Conservation (phyloP, 2,888 invertebrate genomes). For the Acrobeloides nanus region DNA sequence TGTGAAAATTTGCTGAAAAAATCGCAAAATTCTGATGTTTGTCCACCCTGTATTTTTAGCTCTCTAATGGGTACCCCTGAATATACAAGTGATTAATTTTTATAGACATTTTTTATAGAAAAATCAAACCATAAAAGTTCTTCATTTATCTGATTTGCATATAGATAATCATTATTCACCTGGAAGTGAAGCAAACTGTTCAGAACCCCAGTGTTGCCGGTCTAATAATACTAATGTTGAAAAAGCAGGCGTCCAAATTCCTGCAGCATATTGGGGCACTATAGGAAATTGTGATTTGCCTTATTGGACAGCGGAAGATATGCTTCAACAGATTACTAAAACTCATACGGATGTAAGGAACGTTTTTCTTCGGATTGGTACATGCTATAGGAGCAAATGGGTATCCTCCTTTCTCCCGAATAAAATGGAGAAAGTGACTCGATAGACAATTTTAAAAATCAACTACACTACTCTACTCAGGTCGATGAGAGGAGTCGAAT, state of each 20-base stretch:
- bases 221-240: background rate
- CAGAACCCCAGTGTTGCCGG: conserved; percentile 85
- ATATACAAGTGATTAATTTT: too few relatives aligned
- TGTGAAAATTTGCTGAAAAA: too few relatives aligned
- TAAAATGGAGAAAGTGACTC: too few relatives aligned
- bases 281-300: conserved; percentile 43
- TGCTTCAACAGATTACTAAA: conserved; percentile 34
- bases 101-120: too few relatives aligned
- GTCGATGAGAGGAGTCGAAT: too few relatives aligned
- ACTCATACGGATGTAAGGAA: conserved; percentile 23
- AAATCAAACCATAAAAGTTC: conserved; percentile 17
- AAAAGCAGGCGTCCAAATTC: background rate
- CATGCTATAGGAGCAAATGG: too few relatives aligned
- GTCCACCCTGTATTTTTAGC: too few relatives aligned
- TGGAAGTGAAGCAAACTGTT: conserved; percentile 77
- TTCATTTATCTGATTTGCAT: conserved; percentile 44
- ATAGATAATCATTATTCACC: conserved; percentile 33
- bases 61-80: too few relatives aligned
- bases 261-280: conserved; percentile 28
- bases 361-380: background rate
- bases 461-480: too few relatives aligned
- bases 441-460: too few relatives aligned
- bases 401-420: too few relatives aligned
- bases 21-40: too few relatives aligned
- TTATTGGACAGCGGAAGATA: conserved; percentile 38